Base-by-base conservation (phyloP, 1,140 invertebrate genomes). In the Trichonephila inaurata region DNA sequence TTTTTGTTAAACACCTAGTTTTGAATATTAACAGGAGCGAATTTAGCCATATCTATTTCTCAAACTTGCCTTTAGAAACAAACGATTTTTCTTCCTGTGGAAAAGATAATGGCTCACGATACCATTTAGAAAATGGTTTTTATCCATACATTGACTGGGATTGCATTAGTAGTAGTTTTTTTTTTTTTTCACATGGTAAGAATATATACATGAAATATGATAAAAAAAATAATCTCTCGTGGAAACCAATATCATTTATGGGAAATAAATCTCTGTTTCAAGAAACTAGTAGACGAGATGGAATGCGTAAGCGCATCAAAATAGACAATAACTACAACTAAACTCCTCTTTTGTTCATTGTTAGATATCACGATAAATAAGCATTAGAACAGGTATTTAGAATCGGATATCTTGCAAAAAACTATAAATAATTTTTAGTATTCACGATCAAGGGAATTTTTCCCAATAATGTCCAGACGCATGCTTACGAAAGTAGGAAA, bases 341-440 rank as follows among this genome's bases (percentile, higher is more conserved):
- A 77, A 77, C 28, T 77, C 28, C 69, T 28, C 69, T 77, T 77
- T 77, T 77, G 69, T 77, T 33, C 69, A 77, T 77, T 77, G 69
- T 77, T 77, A 33, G 66, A 40, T 16, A 33, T 4, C 28, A 28
- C 69, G 3, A 77, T 77, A 77, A 77, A 77, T 77, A 28, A 18
- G 69, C 24, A 18, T 40, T 77, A 40, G 28, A 77, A 77, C 6
- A 18, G 12, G 24, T 10, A 77, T 77, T 77, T 28, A 77, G 16
- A 40, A 28, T 18, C 16, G 69, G 28, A 77, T 40, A 77, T 77
- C 69, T 33, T 77, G 28, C 24, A 77, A 77, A 77, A 72, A 72
- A 77, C 69, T 18, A 77, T 40, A 33, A 77, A 77, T 77, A 77
- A n/a, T 77, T 40, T 40, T 77, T 77, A 77, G 33, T 77, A 33